Conservation (phyloP, 2,797 vertebrate species). For the Tauraco hartlaubi region DNA sequence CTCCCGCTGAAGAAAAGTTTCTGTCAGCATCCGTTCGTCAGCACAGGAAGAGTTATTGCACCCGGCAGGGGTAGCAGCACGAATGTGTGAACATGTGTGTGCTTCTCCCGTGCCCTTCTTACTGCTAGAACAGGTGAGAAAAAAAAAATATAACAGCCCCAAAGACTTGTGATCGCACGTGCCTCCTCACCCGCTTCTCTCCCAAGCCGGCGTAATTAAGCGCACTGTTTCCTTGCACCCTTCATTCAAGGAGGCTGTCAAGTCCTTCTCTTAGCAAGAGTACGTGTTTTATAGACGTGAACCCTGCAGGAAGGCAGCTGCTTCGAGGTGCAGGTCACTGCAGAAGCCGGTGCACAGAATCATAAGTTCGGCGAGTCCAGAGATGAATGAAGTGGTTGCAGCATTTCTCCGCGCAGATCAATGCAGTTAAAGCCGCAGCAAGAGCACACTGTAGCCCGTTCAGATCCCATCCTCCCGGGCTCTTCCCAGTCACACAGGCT, state of each 20-base stretch:
- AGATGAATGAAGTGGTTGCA: neutral
- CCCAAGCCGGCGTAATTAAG: neutral
- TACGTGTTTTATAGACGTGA: neutral
- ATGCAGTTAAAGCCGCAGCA: neutral
- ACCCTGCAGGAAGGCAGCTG: neutral
- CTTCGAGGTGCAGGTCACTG: neutral
- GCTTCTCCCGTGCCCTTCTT: neutral
- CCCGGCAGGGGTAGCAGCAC: neutral
- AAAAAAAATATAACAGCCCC: neutral
- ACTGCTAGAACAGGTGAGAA: conserved; percentile 6
- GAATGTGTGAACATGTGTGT: rapidly evolving
- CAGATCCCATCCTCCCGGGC: neutral
- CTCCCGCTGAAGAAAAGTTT: neutral
- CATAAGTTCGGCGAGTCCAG: rapidly evolving
- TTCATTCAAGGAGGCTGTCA: neutral
- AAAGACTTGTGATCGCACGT: neutral
- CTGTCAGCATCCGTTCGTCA: neutral
- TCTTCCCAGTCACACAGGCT: neutral
- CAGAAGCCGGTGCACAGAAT: rapidly evolving
- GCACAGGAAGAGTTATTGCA: neutral
- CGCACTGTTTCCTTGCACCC: neutral
- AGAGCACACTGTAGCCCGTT: neutral
- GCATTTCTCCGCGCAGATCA: neutral
- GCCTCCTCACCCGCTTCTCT: neutral
- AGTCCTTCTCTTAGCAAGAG: neutral